Evolutionary conservation across 2,113 vertebrate genomes (phyloP), one percentile per base, ranked within the genome.

Genomic region (Cepphus grylle): DNA sequence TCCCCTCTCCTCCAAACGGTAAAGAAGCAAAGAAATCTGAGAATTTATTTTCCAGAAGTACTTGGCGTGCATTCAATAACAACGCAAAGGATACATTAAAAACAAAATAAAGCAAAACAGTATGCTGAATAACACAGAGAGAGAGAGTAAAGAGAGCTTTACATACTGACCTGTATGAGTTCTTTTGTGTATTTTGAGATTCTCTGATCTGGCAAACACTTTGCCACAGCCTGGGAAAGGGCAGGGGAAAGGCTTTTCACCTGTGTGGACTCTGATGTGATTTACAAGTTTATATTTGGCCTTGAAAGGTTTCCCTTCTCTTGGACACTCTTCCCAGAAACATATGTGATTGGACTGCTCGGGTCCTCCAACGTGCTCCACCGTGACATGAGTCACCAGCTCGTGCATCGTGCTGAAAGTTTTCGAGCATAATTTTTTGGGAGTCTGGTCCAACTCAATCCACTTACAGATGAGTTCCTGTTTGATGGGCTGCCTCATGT

Each of bases 261-360:
- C 99, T 96, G 99, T 99, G 98, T 99, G 99, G 95, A 99, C 99
- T 94, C 99, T 98, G 98, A 99, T 99, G 98, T 99, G 99, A 98
- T 99, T 99, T 94, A 99, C 99, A 97, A 99, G 99, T 99, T 99
- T 99, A 93, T 99, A 99, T 98, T 99, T 99, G 98, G 99, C 99
- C 98, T 99, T 99, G 98, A 99, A 99, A 85, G 99, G 99, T 93
- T 99, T 99, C 94, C 99, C 99, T 98, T 99, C 99, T 95, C 99
- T 98, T 11, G 99, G 99, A 98, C 99, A 99, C 96, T 99, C 99
- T 99, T 99, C 99, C 99, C 99, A 99, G 98, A 99, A 99, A 97
- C 99, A 99, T 81, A 99, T 98, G 97, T 99, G 99, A 97, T 99
- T 99, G 96, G 98, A 98, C 95, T 99, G 99, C 98, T 99, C 99